phyloP scores from a whole-genome alignment of 2,113 vertebrate genomes.

The Ovis aries region DNA sequence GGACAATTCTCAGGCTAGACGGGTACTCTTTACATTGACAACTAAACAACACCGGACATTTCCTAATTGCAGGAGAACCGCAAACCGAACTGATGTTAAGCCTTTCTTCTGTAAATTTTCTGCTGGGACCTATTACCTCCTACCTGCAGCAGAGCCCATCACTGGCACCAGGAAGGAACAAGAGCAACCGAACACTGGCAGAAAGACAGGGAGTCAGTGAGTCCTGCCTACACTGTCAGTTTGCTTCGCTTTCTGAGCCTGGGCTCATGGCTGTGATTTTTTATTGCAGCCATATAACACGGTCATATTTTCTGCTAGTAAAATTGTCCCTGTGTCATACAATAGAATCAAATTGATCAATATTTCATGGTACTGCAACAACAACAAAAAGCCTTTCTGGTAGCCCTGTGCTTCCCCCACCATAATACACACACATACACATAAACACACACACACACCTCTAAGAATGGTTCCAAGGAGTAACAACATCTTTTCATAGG shows the following conservation, averaged over 20 bases:
- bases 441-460: neutral
- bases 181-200: neutral
- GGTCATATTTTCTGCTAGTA: conserved; percentile 63
- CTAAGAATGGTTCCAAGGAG: neutral
- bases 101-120: neutral
- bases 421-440: neutral
- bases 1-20: neutral
- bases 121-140: neutral
- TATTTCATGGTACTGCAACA: conserved; percentile 46
- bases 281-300: conserved; percentile 45
- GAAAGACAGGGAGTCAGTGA: accelerated
- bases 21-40: neutral
- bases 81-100: neutral
- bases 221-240: neutral
- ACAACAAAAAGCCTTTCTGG: neutral
- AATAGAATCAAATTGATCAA: conserved; percentile 66
- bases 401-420: neutral
- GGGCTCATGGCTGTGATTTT: conserved; percentile 11
- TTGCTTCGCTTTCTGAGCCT: neutral
- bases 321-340: conserved; percentile 66
- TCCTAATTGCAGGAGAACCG: neutral
- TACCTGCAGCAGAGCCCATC: neutral
- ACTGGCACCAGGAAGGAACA: neutral
- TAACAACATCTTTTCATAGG: neutral
- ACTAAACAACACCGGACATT: neutral